These are phyloP conservation scores for Pelvicachromis taeniatus DNA, from an alignment of 2,113 vertebrate genomes.

Conservation along the genomic window DNA sequence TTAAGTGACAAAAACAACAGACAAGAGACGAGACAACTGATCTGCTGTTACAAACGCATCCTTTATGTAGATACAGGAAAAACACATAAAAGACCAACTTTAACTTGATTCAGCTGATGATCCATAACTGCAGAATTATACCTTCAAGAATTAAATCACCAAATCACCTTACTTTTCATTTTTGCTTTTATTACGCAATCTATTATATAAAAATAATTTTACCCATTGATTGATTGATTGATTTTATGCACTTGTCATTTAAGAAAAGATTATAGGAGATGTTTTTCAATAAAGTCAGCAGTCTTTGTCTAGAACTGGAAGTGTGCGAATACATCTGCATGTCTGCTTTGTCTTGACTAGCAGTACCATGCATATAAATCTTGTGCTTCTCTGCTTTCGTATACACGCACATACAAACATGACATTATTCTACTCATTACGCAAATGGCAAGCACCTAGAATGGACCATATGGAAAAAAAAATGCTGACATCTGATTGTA, in stretches of 20 bases:
- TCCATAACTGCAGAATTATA: not conserved
- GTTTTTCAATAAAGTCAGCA: not conserved
- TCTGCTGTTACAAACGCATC: not conserved
- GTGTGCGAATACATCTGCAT: not conserved
- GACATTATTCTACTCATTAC: not conserved
- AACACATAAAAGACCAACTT: not conserved
- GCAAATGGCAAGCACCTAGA: not conserved
- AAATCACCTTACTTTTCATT: not conserved
- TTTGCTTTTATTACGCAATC: not conserved
- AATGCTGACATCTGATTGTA: conserved; percentile 2
- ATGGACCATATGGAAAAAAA: not conserved
- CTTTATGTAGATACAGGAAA: not conserved
- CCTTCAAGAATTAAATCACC: not conserved
- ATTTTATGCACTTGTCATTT: not conserved
- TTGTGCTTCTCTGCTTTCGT: not conserved
- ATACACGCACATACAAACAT: not conserved
- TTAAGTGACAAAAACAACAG: not conserved
- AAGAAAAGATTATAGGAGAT: not conserved
- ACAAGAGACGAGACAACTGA: not conserved
- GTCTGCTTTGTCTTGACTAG: conserved; percentile 3
- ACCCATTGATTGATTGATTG: fast-evolving
- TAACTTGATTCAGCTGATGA: not conserved
- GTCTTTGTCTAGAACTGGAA: not conserved
- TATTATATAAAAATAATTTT: not conserved
- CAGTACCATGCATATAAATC: not conserved